Conservation (phyloP, 2,797 vertebrate genomes). For the Cyprinodon diabolis region DNA sequence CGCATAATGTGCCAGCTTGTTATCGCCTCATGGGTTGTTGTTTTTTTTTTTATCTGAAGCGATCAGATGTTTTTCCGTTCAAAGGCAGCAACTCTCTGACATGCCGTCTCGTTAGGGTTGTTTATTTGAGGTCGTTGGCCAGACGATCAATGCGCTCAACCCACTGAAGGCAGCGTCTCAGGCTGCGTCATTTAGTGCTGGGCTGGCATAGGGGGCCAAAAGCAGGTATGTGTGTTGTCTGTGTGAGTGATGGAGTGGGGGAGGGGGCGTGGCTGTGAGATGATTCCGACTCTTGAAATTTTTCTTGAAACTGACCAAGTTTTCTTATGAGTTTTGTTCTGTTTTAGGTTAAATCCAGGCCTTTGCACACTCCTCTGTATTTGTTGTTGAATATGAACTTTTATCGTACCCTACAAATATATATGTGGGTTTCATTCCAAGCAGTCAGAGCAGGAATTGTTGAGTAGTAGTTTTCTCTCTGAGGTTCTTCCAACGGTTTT, state of each 20-base stretch:
- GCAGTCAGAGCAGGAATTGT: background rate
- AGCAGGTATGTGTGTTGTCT: background rate
- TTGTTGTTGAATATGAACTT: background rate
- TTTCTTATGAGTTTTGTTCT: background rate
- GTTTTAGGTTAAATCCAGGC: background rate
- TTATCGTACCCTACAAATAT: background rate
- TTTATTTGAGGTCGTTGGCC: slow-evolving; percentile 11
- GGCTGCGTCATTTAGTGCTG: background rate
- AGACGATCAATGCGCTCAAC: background rate
- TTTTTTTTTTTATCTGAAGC: background rate
- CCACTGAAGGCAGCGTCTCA: slow-evolving; percentile 1
- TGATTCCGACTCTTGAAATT: background rate
- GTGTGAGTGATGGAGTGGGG: background rate
- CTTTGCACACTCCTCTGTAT: background rate
- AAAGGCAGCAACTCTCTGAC: background rate
- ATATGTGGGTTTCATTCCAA: background rate
- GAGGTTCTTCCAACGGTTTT: background rate
- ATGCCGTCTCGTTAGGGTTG: background rate
- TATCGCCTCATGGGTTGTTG: background rate
- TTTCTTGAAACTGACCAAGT: background rate
- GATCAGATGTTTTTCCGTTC: background rate
- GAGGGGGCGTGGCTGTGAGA: background rate
- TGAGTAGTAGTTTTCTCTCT: background rate
- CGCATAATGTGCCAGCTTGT: background rate
- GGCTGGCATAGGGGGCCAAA: background rate